Evolutionary conservation across 53 echinoderm and acorn worm genomes (phyloP).

Genomic region (Astropecten irregularis): DNA sequence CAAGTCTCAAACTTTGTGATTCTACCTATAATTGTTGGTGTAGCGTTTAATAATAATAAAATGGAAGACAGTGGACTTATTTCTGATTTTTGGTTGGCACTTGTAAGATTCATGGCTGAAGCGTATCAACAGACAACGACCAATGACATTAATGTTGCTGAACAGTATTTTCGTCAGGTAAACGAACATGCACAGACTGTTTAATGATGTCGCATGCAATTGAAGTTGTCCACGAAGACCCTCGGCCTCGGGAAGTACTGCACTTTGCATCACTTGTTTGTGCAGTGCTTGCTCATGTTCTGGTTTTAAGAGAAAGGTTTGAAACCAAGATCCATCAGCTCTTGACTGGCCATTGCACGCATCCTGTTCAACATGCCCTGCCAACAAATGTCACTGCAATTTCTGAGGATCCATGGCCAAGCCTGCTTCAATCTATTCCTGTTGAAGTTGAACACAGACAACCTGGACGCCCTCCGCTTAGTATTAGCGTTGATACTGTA

Average conservation of each 20-base stretch:
- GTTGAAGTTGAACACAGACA: neutral
- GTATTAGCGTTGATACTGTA: conserved; percentile 1
- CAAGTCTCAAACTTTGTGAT: neutral
- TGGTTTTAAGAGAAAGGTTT: neutral
- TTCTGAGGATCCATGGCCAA: neutral
- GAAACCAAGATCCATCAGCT: neutral
- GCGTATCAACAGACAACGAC: conserved; percentile 7
- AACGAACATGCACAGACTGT: neutral
- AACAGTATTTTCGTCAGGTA: conserved; percentile 5
- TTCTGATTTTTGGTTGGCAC: conserved; percentile 26
- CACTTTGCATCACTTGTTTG: neutral
- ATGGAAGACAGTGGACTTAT: neutral
- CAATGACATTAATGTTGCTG: conserved; percentile 3
- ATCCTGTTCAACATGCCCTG: neutral
- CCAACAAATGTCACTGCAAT: neutral
- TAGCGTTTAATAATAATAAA: conserved; percentile 3
- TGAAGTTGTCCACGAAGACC: neutral
- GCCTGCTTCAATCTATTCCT: neutral
- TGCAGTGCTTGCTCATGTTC: conserved; percentile 2
- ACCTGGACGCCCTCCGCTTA: neutral
- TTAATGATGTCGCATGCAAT: neutral
- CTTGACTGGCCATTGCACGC: neutral
- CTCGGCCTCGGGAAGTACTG: neutral
- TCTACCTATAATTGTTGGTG: neutral
- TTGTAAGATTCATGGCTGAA: conserved; percentile 20